These are phyloP conservation scores for Latrodectus elegans DNA, from an alignment of 2,888 invertebrate species.

Conservation along the genomic window DNA sequence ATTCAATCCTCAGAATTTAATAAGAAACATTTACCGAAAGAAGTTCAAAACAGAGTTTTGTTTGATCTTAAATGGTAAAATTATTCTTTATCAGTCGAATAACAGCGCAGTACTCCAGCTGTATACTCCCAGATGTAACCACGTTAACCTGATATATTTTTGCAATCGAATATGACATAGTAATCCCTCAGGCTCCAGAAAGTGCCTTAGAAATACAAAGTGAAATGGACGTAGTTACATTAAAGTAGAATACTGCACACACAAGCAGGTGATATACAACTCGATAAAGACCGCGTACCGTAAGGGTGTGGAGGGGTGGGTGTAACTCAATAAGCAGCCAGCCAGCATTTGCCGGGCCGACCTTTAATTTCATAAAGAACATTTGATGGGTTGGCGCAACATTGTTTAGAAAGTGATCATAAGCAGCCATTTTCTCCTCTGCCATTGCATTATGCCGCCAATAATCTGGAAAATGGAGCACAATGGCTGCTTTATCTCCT, in stretches of 20 bases:
- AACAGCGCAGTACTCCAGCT: too few relatives aligned
- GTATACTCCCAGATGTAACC: too few relatives aligned
- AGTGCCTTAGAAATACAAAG: too few relatives aligned
- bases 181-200: too few relatives aligned
- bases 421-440: constrained; percentile 21
- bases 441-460: constrained; percentile 7
- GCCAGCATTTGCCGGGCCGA: not conserved
- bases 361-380: constrained; percentile 5
- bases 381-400: not conserved
- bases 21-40: too few relatives aligned
- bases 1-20: too few relatives aligned
- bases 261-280: not conserved
- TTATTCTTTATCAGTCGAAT: too few relatives aligned
- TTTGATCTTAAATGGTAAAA: too few relatives aligned
- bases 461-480: constrained; percentile 37
- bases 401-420: constrained; percentile 20
- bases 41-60: too few relatives aligned
- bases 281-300: not conserved
- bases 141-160: too few relatives aligned
- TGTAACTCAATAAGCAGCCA: not conserved
- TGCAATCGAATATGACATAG: too few relatives aligned
- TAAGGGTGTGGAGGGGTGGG: not conserved
- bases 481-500: constrained; percentile 34
- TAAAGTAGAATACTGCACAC: not conserved
- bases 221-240: too few relatives aligned